Conservation (phyloP, 2,797 vertebrate species). For the Allobates femoralis region DNA sequence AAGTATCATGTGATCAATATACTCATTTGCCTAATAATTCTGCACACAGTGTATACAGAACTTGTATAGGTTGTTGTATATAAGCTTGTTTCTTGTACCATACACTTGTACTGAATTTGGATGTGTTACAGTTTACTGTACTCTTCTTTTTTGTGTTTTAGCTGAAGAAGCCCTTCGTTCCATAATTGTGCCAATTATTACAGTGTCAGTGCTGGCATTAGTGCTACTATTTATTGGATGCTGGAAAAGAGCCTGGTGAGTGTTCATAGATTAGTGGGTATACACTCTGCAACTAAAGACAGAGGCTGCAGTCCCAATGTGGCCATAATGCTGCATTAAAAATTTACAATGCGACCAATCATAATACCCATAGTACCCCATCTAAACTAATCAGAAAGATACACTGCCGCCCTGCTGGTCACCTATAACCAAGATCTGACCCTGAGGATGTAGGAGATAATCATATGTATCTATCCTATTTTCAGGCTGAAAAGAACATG, state of each 20-base stretch:
- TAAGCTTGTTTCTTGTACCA: too few species aligned
- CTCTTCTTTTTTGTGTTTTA: not conserved
- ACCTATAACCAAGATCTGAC: not conserved
- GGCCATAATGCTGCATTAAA: too few species aligned
- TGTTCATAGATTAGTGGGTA: conserved; percentile 46
- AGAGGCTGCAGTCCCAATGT: too few species aligned
- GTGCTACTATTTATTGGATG: conserved; percentile 59
- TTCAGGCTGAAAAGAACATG: conserved; percentile 74
- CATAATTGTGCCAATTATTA: conserved; percentile 63
- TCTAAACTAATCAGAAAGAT: too few species aligned
- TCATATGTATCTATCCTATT: not conserved
- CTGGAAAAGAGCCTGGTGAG: conserved; percentile 76
- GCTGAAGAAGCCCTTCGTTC: conserved; percentile 29
- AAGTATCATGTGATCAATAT: too few species aligned
- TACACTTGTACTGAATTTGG: too few species aligned
- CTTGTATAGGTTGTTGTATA: too few species aligned
- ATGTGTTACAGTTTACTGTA: not conserved
- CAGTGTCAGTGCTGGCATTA: conserved; percentile 64
- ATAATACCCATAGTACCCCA: too few species aligned
- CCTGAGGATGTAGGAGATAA: not conserved
- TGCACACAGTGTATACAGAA: too few species aligned
- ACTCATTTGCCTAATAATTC: too few species aligned
- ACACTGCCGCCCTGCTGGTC: too few species aligned
- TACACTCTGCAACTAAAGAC: not conserved
- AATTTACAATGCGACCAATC: too few species aligned